phyloP scores from a whole-genome alignment of 2,888 invertebrate species.

The Standfussiana lucernea region DNA sequence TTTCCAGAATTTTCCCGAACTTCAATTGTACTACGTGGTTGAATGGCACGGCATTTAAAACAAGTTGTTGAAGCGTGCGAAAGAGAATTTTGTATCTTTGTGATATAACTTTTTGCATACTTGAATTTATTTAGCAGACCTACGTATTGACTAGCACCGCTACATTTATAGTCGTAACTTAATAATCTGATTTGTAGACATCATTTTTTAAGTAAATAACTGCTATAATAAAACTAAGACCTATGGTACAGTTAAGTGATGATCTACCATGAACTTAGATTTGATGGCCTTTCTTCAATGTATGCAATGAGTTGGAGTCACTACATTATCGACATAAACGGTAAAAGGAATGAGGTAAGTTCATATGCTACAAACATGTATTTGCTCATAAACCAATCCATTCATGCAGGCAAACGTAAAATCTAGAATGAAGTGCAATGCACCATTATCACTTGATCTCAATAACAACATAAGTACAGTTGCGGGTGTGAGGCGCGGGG shows the following conservation, averaged over 20 bases:
- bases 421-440: constrained; percentile 58
- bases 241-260: background rate
- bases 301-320: background rate
- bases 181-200: background rate
- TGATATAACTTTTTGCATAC: background rate
- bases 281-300: background rate
- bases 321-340: background rate
- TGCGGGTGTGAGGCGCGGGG: constrained; percentile 65
- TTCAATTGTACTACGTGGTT: constrained; percentile 12
- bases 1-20: constrained; percentile 12
- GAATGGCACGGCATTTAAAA: constrained; percentile 5
- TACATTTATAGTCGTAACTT: background rate
- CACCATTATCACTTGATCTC: constrained; percentile 67
- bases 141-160: background rate
- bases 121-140: background rate
- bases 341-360: background rate
- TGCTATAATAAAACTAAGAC: background rate
- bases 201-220: background rate
- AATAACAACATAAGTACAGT: constrained; percentile 66
- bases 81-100: background rate
- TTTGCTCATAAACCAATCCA: constrained; percentile 22
- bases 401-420: constrained; percentile 39
- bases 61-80: background rate
- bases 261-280: background rate
- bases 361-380: background rate